A percentile compares a stretch with the other conserved stretches of the same genome.
Evolutionary conservation across 2,888 invertebrate genomes (phyloP).

Genomic region (Octodonta nipae): DNA sequence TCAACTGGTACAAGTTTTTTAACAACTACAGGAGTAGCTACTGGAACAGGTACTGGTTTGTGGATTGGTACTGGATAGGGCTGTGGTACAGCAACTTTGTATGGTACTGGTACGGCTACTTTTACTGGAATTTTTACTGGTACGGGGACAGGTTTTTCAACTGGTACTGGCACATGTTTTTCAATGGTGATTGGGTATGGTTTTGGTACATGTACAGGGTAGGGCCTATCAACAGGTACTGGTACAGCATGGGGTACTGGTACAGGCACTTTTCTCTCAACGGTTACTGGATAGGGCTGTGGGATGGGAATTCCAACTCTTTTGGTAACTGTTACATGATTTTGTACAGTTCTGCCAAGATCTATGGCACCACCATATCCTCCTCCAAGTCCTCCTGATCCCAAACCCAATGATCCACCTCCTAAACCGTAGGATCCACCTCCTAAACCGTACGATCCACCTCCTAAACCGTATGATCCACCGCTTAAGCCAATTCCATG

Average conservation of each 20-base stretch:
- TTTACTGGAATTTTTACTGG: conserved; percentile 35
- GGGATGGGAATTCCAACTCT: conserved; percentile 40
- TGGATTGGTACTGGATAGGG: conserved; percentile 36
- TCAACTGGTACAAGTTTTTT: conserved; percentile 19
- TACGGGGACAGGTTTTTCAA: conserved; percentile 40
- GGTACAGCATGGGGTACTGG: conserved; percentile 33
- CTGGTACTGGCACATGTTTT: conserved; percentile 40
- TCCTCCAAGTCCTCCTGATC: conserved; percentile 1
- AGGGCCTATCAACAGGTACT: conserved; percentile 39
- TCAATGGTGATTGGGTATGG: conserved; percentile 40
- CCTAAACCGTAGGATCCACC: conserved; percentile 7
- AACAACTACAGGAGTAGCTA: conserved; percentile 35
- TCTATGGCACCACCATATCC: conserved; percentile 12
- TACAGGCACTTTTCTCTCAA: conserved; percentile 39
- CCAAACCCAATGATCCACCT: conserved; percentile 3
- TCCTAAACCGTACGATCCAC: conserved; percentile 10
- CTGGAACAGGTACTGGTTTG: conserved; percentile 38
- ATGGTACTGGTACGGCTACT: conserved; percentile 29
- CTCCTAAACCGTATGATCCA: conserved; percentile 3
- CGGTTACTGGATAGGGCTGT: conserved; percentile 40
- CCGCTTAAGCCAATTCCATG: background rate
- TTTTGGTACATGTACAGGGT: conserved; percentile 36
- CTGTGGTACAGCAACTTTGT: conserved; percentile 28
- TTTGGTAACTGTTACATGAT: conserved; percentile 35
- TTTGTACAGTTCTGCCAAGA: conserved; percentile 24